Conservation (phyloP, 2,888 invertebrate genomes). For the Argyra leucocephala region DNA sequence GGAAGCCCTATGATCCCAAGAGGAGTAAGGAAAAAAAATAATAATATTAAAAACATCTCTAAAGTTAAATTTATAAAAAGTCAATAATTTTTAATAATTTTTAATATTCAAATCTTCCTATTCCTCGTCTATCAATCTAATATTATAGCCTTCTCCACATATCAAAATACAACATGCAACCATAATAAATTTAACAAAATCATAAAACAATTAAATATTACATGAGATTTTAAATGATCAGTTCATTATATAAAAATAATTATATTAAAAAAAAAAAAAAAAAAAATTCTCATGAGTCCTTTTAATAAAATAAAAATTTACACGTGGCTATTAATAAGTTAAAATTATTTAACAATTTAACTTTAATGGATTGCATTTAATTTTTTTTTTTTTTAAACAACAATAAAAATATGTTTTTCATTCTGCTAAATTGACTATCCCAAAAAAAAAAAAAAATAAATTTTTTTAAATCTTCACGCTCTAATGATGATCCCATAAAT, state of each 20-base stretch:
- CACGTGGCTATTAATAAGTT: background rate
- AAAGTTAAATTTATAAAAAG: too few relatives aligned
- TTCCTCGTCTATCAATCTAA: too few relatives aligned
- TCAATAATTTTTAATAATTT: too few relatives aligned
- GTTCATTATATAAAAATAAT: background rate
- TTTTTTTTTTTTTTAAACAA: background rate
- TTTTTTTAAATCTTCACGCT: background rate
- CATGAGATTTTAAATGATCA: background rate
- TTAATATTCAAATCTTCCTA: too few relatives aligned
- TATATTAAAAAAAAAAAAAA: too few relatives aligned
- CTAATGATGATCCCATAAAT: constrained; percentile 6
- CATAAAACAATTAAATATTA: too few relatives aligned
- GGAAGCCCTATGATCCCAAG: too few relatives aligned
- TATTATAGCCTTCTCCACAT: too few relatives aligned
- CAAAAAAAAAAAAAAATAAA: background rate
- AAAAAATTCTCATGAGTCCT: background rate
- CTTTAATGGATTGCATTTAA: background rate
- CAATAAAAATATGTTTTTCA: background rate
- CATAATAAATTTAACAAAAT: too few relatives aligned
- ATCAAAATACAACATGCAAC: too few relatives aligned
- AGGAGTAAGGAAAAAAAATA: too few relatives aligned
- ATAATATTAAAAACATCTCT: too few relatives aligned
- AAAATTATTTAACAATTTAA: constrained; percentile 1
- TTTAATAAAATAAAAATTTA: background rate
- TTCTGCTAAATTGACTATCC: background rate